Percentiles rank a stretch among this genome's conserved stretches.
Evolutionary conservation across 2,888 invertebrate genomes (phyloP).

Genomic region (Andrena bucephala): DNA sequence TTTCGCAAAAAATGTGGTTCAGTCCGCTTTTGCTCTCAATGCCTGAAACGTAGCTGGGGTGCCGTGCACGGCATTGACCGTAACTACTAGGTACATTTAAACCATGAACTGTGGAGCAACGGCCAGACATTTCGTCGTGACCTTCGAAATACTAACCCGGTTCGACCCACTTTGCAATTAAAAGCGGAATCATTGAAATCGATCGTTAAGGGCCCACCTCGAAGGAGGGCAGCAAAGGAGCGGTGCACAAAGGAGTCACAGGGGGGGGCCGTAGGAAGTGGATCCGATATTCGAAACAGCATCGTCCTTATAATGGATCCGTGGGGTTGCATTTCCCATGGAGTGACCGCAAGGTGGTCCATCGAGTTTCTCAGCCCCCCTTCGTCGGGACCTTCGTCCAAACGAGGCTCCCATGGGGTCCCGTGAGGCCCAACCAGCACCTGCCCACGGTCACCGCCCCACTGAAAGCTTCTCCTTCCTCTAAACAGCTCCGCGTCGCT

Average conservation of each 20-base stretch:
- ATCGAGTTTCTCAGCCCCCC: constrained; percentile 79
- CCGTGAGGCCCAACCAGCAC: constrained; percentile 65
- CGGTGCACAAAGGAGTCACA: constrained; percentile 46
- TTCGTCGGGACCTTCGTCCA: constrained; percentile 64
- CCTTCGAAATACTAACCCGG: background rate
- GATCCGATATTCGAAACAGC: constrained; percentile 58
- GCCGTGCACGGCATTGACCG: no score
- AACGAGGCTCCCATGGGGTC: constrained; percentile 79
- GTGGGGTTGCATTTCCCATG: constrained; percentile 82
- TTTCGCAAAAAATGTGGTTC: no score
- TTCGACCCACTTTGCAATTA: constrained; percentile 5
- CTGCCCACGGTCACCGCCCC: constrained; percentile 69
- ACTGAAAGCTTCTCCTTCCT: constrained; percentile 58
- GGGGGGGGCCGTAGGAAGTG: constrained; percentile 58
- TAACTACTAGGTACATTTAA: background rate
- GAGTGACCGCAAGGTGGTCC: constrained; percentile 83
- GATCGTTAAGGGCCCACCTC: constrained; percentile 20
- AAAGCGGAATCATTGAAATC: constrained; percentile 36
- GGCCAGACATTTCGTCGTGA: background rate
- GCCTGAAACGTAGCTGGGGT: no score
- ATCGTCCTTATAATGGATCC: constrained; percentile 65
- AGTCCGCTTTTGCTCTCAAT: no score
- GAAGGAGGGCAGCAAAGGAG: constrained; percentile 20
- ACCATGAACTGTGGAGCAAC: background rate
- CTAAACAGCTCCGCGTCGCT: constrained; percentile 18